These are phyloP conservation scores for Myotis findleyi DNA, from an alignment of 2,797 vertebrate genomes.

Conservation along the genomic window DNA sequence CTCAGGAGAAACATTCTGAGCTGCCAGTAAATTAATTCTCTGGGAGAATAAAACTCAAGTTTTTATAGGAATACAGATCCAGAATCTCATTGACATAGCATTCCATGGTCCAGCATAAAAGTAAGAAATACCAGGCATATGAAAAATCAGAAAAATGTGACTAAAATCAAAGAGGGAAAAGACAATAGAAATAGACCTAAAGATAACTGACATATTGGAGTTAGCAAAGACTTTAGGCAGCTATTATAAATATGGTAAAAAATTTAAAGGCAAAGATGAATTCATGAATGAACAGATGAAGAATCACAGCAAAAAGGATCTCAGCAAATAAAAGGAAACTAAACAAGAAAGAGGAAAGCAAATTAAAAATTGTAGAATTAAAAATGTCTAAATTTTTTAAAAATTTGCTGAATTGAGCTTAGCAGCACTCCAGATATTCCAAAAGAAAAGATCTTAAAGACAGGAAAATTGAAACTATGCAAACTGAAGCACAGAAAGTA, in stretches of 20 bases:
- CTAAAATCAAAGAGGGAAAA: background rate
- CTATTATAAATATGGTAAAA: background rate
- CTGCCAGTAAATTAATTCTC: background rate
- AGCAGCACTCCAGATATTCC: background rate
- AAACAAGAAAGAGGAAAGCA: background rate
- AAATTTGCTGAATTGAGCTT: background rate
- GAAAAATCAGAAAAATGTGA: background rate
- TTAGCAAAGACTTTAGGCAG: background rate
- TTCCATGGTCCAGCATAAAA: background rate
- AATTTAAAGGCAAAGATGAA: conserved; percentile 1
- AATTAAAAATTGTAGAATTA: background rate
- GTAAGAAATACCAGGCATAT: background rate
- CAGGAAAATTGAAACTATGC: background rate
- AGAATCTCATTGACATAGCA: background rate
- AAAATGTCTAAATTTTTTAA: background rate
- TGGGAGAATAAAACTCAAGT: background rate
- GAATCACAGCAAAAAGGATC: background rate
- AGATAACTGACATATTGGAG: background rate
- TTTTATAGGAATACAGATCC: background rate
- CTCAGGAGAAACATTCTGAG: background rate
- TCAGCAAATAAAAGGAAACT: background rate
- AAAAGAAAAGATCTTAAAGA: conserved; percentile 17
- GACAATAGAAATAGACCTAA: background rate
- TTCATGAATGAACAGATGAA: background rate
- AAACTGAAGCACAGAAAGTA: background rate